phyloP scores from a whole-genome alignment of 1,140 invertebrate genomes.

The Caligus rogercresseyi region DNA sequence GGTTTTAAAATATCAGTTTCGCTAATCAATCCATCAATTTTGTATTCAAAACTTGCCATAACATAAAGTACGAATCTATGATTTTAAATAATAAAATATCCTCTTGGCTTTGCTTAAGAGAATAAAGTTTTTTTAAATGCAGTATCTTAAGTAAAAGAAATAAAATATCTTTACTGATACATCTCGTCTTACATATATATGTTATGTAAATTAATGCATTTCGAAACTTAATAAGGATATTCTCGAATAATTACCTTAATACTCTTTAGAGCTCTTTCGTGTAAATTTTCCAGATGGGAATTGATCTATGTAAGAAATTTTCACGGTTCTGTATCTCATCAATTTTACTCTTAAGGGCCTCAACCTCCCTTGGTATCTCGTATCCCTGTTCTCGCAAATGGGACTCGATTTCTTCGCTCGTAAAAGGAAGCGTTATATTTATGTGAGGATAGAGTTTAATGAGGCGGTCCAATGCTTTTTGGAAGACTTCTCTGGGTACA shows the following conservation, averaged over 20 bases:
- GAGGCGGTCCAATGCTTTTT: neutral
- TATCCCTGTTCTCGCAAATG: neutral
- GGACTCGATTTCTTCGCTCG: neutral
- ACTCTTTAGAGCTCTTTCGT: neutral
- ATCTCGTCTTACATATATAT: too few relatives aligned
- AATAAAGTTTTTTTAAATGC: too few relatives aligned
- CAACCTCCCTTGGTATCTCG: neutral
- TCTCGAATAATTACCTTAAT: neutral
- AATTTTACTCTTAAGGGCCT: neutral
- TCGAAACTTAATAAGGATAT: too few relatives aligned
- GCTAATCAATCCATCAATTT: neutral
- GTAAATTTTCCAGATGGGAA: neutral
- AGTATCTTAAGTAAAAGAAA: too few relatives aligned
- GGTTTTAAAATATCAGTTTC: too few relatives aligned
- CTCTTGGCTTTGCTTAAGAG: too few relatives aligned
- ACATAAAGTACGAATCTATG: neutral
- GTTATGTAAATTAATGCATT: too few relatives aligned
- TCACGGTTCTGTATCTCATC: neutral
- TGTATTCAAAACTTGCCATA: too few relatives aligned
- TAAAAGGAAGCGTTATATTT: neutral
- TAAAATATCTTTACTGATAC: too few relatives aligned
- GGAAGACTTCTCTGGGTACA: neutral
- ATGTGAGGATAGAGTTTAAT: neutral
- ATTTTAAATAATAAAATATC: neutral
- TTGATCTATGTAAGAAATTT: neutral